Evolutionary conservation across 2,797 vertebrate genomes (phyloP).

Genomic region (Acomys russatus): DNA sequence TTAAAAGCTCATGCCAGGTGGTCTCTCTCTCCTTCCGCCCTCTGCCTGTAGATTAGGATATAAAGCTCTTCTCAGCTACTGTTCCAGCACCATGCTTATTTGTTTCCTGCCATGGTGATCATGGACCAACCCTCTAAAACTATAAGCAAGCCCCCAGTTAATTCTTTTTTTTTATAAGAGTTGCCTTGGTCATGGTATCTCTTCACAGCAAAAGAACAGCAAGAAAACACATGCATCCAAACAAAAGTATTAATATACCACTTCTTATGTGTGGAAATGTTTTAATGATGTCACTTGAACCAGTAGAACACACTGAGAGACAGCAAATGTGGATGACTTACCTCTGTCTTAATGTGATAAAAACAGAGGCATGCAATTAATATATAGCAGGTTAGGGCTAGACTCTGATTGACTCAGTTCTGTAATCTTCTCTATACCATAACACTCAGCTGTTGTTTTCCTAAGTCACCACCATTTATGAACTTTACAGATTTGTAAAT

Average conservation of each 20-base stretch:
- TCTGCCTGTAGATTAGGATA: not conserved
- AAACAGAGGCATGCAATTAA: not conserved
- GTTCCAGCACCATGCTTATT: not conserved
- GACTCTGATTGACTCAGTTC: not conserved
- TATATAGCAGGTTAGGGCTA: not conserved
- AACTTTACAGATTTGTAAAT: not conserved
- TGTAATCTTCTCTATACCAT: not conserved
- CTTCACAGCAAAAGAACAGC: not conserved
- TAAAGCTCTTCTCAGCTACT: not conserved
- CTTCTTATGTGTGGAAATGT: not conserved
- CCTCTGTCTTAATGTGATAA: not conserved
- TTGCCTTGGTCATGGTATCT: not conserved
- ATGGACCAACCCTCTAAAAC: not conserved
- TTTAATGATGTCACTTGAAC: slow-evolving; percentile 45
- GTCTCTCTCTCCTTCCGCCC: not conserved
- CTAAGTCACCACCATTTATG: not conserved
- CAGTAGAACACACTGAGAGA: not conserved
- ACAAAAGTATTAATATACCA: not conserved
- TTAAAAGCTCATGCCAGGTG: not conserved
- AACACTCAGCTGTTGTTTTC: not conserved
- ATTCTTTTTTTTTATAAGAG: not conserved
- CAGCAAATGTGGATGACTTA: not conserved
- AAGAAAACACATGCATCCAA: not conserved
- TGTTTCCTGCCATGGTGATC: not conserved
- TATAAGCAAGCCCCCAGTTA: not conserved